Evolutionary conservation across 2,113 vertebrate genomes (phyloP).

Genomic region (Mungos mungo): DNA sequence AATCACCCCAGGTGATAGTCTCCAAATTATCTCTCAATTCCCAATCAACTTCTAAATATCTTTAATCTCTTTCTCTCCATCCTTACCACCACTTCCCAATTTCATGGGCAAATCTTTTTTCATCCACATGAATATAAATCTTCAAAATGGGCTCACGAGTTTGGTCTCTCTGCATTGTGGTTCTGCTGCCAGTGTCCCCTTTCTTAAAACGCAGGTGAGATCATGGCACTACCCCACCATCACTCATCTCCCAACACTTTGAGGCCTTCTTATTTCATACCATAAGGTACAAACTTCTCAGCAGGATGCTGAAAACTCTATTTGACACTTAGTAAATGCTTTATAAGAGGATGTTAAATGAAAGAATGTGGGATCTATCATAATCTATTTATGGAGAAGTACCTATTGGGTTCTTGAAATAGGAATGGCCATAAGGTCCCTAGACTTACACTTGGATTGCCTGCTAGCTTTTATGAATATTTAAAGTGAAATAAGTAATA

Average conservation of each 20-base stretch:
- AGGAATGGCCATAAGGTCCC: neutral
- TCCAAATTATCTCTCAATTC: constrained; percentile 31
- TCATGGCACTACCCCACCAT: neutral
- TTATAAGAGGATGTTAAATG: neutral
- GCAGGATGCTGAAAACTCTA: neutral
- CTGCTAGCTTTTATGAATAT: neutral
- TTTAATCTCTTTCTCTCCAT: neutral
- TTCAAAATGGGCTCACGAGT: neutral
- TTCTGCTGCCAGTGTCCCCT: neutral
- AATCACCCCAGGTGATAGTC: neutral
- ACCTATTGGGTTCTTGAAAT: constrained; percentile 17
- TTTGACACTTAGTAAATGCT: neutral
- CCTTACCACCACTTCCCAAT: neutral
- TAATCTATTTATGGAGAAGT: constrained; percentile 22
- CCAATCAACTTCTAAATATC: constrained; percentile 1
- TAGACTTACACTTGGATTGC: neutral
- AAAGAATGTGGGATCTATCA: neutral
- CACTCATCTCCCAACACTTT: neutral
- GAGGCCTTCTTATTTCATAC: neutral
- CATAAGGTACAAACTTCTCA: neutral
- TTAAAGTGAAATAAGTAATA: neutral
- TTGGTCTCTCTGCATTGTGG: neutral
- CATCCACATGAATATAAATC: neutral
- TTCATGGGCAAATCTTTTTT: neutral
- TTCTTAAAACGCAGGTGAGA: neutral